Evolutionary conservation across 2,888 invertebrate genomes (phyloP).

Genomic region (Scotopteryx bipunctaria): DNA sequence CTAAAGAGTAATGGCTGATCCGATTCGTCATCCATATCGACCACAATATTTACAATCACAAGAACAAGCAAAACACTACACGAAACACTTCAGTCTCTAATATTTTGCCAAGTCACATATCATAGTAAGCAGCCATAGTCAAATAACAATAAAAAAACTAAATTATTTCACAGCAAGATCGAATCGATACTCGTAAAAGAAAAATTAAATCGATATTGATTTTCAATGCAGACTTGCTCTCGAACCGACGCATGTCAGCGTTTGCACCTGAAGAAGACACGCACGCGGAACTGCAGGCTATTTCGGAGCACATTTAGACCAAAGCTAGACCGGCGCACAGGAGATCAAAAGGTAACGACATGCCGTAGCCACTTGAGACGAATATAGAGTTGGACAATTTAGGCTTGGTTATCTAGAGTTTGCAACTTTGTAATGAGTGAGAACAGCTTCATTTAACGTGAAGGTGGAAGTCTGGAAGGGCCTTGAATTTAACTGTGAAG

Average conservation of each 20-base stretch:
- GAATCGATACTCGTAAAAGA: background rate
- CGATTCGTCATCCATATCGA: slow-evolving; percentile 14
- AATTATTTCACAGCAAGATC: background rate
- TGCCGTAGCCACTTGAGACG: slow-evolving; percentile 44
- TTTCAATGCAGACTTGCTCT: slow-evolving; percentile 36
- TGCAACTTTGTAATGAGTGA: background rate
- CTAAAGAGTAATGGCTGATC: slow-evolving; percentile 4
- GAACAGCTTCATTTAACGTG: too few species aligned
- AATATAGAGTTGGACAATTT: slow-evolving; percentile 16
- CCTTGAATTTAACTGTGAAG: too few species aligned
- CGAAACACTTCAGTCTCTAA: background rate
- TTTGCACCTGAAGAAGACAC: slow-evolving; percentile 73
- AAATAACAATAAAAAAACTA: background rate
- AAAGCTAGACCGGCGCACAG: slow-evolving; percentile 66
- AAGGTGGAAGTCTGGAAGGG: too few species aligned
- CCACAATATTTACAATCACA: slow-evolving; percentile 2
- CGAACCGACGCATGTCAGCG: slow-evolving; percentile 51
- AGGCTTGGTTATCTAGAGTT: background rate
- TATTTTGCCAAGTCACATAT: background rate
- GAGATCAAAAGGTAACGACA: slow-evolving; percentile 74
- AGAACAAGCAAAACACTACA: background rate
- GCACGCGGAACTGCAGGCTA: slow-evolving; percentile 76
- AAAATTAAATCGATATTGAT: slow-evolving; percentile 3
- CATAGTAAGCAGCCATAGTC: background rate
- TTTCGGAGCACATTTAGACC: slow-evolving; percentile 75